Evolutionary conservation across 2,888 invertebrate species (phyloP), one percentile per base, ranked within the genome.

Genomic region (Teleiodes luculella): DNA sequence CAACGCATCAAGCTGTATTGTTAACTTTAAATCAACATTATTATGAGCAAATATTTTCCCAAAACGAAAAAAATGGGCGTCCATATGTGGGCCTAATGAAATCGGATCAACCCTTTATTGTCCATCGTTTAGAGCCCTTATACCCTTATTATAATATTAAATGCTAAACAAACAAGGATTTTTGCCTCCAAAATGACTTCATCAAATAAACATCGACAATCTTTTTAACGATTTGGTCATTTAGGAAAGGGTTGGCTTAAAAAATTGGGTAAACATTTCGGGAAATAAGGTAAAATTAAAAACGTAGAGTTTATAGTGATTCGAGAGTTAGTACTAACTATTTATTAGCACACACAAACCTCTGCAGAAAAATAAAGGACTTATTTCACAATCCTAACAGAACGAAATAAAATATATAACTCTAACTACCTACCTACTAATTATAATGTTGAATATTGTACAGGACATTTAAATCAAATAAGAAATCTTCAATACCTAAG

Each of bases 101-200:
- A 74, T 77, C 70, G 61, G 65, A 68, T 75, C 79, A 87, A 86
- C 87, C 87, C 87, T 87, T 87, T 83, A 84, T 86, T 83, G 74
- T 79, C 67, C 18, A 41, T 41, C 43, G 43, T 64, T 67, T 68
- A 72, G 75, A 66, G 76, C 83, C 80, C 83, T 84, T 82, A 77
- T 72, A 70, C 74, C 76, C 80, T 83, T 65, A 86, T 87, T 88
- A 88, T 86, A 79, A 86, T 80, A 86, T 85, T 83, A 83, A 88
- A 88, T 86, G 86, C 79, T 86, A 83, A 86, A 83, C 80, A 87
- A 88, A 88, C 87, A 88, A 56, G 72, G 72, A 73, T 78, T 71
- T 79, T 79, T 76, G 73, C 72, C 69, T 68, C 70, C 76, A 70
- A 80, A 87, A 88, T 86, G 81, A 80, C 87, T 88, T 77, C 70